phyloP scores from a whole-genome alignment of 1,140 invertebrate species.

The Ips nitidus region DNA sequence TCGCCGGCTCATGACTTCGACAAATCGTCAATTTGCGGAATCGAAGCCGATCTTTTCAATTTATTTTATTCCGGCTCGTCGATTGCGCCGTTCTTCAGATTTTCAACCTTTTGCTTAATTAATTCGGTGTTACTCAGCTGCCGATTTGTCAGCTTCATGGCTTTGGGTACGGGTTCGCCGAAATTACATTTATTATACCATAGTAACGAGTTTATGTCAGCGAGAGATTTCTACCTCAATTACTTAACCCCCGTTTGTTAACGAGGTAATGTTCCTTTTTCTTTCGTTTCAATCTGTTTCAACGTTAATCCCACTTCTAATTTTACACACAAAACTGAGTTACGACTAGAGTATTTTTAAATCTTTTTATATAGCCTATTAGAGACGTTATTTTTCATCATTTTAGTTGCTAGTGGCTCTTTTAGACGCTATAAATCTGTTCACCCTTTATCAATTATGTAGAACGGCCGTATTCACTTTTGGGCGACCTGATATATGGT shows the following conservation, averaged over 20 bases:
- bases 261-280: no score
- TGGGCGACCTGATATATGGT: no score
- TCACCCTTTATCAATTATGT: no score
- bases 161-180: not conserved
- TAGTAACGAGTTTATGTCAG: conserved; percentile 3
- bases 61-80: not conserved
- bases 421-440: no score
- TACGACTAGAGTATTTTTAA: no score
- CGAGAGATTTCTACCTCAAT: not conserved
- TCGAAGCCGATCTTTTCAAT: conserved; percentile 3
- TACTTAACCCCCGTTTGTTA: not conserved
- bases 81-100: not conserved
- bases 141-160: conserved; percentile 2
- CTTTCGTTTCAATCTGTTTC: no score
- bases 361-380: no score
- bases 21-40: not conserved
- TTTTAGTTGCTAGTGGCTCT: no score
- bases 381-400: no score
- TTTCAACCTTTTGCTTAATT: conserved; percentile 1
- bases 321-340: no score
- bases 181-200: conserved; percentile 2
- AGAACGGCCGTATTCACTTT: no score
- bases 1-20: not conserved
- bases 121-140: conserved; percentile 1
- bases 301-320: no score